Evolutionary conservation across 2,888 invertebrate species (phyloP).

Genomic region (Argynnis bischoffii): DNA sequence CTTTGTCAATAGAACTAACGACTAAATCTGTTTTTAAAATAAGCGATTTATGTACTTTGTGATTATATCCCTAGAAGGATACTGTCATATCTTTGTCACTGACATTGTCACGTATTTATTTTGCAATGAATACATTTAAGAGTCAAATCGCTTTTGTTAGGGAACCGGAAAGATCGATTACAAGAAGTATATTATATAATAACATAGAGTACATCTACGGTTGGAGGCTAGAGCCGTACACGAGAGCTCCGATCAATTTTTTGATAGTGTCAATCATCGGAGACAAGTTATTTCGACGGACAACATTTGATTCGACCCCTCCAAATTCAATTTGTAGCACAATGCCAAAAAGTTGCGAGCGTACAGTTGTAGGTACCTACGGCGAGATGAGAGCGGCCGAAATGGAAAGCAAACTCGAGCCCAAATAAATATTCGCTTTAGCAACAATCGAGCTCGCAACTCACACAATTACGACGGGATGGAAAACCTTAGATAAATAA

Average conservation of each 20-base stretch:
- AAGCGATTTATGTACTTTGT: not conserved
- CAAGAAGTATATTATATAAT: not conserved
- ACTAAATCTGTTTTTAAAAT: not conserved
- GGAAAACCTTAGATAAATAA: constrained; percentile 81
- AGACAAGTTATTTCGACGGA: constrained; percentile 72
- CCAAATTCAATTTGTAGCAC: constrained; percentile 77
- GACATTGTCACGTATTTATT: too few species aligned
- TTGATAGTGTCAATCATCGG: constrained; percentile 75
- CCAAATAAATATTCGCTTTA: constrained; percentile 81
- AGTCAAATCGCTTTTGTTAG: too few species aligned
- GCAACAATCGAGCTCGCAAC: constrained; percentile 77
- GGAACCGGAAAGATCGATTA: not conserved
- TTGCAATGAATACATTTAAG: too few species aligned
- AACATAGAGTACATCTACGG: not conserved
- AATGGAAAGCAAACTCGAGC: constrained; percentile 72
- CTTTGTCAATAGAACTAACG: not conserved
- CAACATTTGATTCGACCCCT: constrained; percentile 75
- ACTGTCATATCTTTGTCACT: too few species aligned
- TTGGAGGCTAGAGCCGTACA: not conserved
- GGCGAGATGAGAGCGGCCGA: constrained; percentile 39
- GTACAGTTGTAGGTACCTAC: constrained; percentile 34
- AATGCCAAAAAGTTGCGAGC: constrained; percentile 50
- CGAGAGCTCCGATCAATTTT: constrained; percentile 67
- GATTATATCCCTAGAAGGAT: too few species aligned
- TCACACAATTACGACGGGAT: constrained; percentile 78